Conservation (phyloP, 2,113 vertebrate genomes). For the Eublepharis macularius region DNA sequence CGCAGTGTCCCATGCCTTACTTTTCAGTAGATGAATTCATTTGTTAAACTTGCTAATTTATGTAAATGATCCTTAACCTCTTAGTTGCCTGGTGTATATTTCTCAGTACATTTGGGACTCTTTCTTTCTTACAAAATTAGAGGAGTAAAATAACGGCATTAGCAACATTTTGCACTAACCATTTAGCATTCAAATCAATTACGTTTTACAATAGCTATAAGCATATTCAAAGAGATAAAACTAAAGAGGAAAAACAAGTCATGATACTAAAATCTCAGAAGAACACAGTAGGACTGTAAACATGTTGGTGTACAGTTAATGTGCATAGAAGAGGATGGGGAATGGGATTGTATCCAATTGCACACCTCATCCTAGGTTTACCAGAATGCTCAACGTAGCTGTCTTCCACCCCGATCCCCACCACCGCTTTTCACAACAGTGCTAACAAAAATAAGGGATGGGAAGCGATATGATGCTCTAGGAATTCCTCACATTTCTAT, state of each 20-base stretch:
- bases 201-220: conserved; percentile 8
- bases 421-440: too few species aligned
- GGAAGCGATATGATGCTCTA: too few species aligned
- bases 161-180: not conserved
- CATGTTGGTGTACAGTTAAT: too few species aligned
- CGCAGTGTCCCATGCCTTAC: conserved; percentile 83
- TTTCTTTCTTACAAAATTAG: not conserved
- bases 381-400: too few species aligned
- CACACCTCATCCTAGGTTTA: too few species aligned
- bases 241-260: not conserved
- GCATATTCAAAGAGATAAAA: not conserved
- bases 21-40: conserved; percentile 85
- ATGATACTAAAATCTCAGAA: not conserved
- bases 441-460: too few species aligned
- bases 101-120: conserved; percentile 42
- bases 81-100: conserved; percentile 73
- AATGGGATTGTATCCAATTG: too few species aligned
- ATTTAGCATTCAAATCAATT: conserved; percentile 24
- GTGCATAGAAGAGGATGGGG: too few species aligned
- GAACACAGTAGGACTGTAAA: not conserved
- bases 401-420: too few species aligned
- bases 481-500: too few species aligned
- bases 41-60: conserved; percentile 84
- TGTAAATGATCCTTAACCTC: conserved; percentile 81
- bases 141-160: not conserved